Conservation (phyloP, 2,888 invertebrate genomes). For the Apamea crenata region DNA sequence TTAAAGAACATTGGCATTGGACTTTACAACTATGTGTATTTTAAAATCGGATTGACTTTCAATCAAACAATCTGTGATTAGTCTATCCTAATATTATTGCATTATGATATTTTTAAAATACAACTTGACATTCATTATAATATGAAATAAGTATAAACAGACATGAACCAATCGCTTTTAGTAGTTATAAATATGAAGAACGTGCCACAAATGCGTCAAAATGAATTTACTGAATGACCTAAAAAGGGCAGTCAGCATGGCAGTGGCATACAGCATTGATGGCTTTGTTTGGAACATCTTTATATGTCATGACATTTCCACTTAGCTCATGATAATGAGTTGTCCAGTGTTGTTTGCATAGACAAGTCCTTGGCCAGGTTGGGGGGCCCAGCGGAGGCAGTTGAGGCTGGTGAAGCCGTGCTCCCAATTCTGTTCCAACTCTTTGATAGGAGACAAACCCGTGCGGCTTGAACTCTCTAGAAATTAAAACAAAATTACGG, state of each 20-base stretch:
- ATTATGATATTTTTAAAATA: conserved; percentile 59
- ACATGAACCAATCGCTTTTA: conserved; percentile 41
- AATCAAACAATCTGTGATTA: conserved; percentile 51
- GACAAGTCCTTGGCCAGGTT: conserved; percentile 95
- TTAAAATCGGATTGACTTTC: conserved; percentile 52
- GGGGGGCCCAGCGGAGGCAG: conserved; percentile 96
- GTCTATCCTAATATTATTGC: conserved; percentile 51
- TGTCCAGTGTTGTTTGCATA: conserved; percentile 97
- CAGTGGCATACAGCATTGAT: conserved; percentile 57
- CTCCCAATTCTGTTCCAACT: conserved; percentile 92
- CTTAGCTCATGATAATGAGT: conserved; percentile 92
- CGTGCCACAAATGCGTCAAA: conserved; percentile 56
- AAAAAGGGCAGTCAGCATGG: conserved; percentile 45
- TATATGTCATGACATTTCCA: conserved; percentile 43
- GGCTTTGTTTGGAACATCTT: conserved; percentile 42
- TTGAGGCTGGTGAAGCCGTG: conserved; percentile 94
- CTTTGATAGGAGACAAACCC: conserved; percentile 90
- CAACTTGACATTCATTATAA: conserved; percentile 55
- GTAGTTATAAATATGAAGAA: conserved; percentile 48
- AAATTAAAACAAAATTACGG: conserved; percentile 51
- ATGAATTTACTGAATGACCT: conserved; percentile 47
- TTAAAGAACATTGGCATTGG: conserved; percentile 64
- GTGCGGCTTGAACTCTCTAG: conserved; percentile 84
- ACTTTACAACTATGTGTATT: conserved; percentile 55
- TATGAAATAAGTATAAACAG: conserved; percentile 53